Evolutionary conservation across 2,113 vertebrate genomes (phyloP), one percentile per base, ranked within the genome.

Genomic region (Acrocephalus kingi): DNA sequence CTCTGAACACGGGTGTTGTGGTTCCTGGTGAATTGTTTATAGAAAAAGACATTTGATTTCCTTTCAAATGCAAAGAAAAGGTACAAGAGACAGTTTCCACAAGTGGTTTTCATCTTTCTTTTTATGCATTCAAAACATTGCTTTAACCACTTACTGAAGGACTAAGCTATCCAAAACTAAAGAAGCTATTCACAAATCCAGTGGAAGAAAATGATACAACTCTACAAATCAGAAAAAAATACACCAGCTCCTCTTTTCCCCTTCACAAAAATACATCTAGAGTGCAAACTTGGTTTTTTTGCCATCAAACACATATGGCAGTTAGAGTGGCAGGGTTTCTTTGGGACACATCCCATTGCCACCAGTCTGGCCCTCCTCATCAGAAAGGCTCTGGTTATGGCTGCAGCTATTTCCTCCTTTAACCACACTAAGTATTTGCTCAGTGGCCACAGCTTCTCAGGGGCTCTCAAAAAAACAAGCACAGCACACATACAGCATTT

Each of bases 61-160:
- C 72, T 94, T 93, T 93, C 79, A 94, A 69, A 74, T 39, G 63
- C 84, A 72, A 93, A 96, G 67, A 92, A 96, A 95, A 81, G 33
- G 31, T 77, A 72, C 41, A 79, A 92, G 69, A 6, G 30, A 45
- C 33, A 92, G 56, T 91, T 93, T 96, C 73, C 72, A 78, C 49
- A 96, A 97, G 94, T 91, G 58, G 48, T 88, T 74, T 80, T 86
- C 33, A 23, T 52, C 56, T 55, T 91, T 93, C 37, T 86, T 97
- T 91, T 90, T 81, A 46, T 61, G 76, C 66, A 48, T 89, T 72
- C 89, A 94, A 93, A 96, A 72, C 28, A 64, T 27, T 71, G 82
- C 46, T 58, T 73, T 74, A 87, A 63, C 39, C 45, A 89, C 78
- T 89, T 91, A 87, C 64, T 85, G 82, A 95, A 79, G 68, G 76